Evolutionary conservation across 2,113 vertebrate species (phyloP), one percentile per base, ranked within the genome.

Genomic region (Tamias sibiricus): DNA sequence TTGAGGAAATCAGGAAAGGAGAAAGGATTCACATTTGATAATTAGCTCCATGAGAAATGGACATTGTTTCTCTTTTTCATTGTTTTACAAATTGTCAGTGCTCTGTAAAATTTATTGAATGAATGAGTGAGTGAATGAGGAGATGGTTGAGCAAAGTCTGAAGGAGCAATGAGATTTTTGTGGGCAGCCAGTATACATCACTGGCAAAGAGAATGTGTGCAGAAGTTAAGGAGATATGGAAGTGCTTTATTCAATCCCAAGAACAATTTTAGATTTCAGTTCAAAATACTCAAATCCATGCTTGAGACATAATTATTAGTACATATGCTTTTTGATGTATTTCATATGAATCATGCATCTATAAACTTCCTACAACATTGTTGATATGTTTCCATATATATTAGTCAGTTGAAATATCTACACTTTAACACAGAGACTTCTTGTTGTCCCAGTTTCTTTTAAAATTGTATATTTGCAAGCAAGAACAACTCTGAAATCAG

Each of bases 401-500:
- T 88, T 8, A n/a, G 9, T 24, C 13, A 37, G 40, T 54, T 74
- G 42, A 90, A 91, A 79, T 85, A 64, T n/a, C 40, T 88, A 54
- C 7, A 74, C 85, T 96, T 96, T 69, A 92, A 35, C 74, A 90
- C 28, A 71, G 71, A 92, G 72, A 57, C 7, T 28, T 64, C 30
- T 86, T 74, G n/a, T 94, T 91, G 62, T 44, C 37, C 44, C n/a
- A 86, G 16, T 9, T 87, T 86, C 9, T 89, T 92, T 84, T 0
- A 87, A 66, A 66, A 87, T 82, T 80, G 8, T 62, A 37, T 77
- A 69, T 80, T 94, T 71, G 24, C 59, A 95, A 90, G 52, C 35
- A 79, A 74, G 71, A 94, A 71, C n/a, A 94, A 95, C 40, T 87
- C 74, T 32, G 71, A 90, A 88, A 83, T 93, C 59, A 87, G 75